Percentiles rank a stretch among this genome's conserved stretches.
These are phyloP conservation scores for Rhabdomys pumilio DNA, from an alignment of 2,797 vertebrate species.

Conservation along the genomic window DNA sequence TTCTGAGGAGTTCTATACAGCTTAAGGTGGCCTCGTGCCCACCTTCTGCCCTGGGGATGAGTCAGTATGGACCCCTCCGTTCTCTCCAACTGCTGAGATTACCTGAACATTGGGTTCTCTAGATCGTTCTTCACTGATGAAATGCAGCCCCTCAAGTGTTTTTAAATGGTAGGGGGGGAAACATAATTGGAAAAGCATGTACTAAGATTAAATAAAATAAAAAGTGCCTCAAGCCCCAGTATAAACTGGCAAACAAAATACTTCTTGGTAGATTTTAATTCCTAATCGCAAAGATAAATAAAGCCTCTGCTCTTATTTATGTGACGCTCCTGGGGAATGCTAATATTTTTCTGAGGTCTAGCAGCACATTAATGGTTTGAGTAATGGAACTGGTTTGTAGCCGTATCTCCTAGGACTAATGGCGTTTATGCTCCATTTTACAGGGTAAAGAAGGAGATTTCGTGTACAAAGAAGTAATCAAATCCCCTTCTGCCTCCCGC, in stretches of 20 bases:
- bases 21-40: too few species aligned
- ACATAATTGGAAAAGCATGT: neutral
- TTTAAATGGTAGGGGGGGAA: neutral
- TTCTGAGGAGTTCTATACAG: accelerated
- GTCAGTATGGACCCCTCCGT: accelerated
- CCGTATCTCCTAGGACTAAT: conserved; percentile 58
- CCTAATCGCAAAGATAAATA: conserved; percentile 48
- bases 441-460: conserved; percentile 96
- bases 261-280: conserved; percentile 38
- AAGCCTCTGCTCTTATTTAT: neutral
- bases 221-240: conserved; percentile 42
- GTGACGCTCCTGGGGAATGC: neutral
- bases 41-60: neutral
- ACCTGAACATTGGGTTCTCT: neutral
- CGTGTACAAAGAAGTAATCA: conserved; percentile 96
- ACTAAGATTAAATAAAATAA: conserved; percentile 64
- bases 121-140: neutral
- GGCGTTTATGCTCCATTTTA: conserved; percentile 72
- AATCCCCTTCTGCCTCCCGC: conserved; percentile 96
- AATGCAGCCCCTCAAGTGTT: neutral
- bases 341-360: conserved; percentile 23
- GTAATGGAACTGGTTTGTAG: conserved; percentile 11
- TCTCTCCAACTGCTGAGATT: neutral
- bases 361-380: neutral
- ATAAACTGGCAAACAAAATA: conserved; percentile 58